Conservation (phyloP, 1,140 invertebrate species). For the Scaptomyza graminum region DNA sequence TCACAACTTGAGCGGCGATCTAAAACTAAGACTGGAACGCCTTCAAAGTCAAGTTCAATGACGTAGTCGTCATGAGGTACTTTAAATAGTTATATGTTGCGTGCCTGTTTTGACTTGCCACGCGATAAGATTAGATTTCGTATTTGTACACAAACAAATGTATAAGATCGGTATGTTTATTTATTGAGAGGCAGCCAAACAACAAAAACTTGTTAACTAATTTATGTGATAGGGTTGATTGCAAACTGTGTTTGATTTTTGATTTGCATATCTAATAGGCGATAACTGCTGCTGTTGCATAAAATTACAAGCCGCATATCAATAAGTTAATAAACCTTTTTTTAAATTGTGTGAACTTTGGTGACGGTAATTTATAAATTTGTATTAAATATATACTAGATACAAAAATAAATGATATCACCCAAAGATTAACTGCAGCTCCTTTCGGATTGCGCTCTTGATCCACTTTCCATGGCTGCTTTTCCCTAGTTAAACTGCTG, state of each 20-base stretch:
- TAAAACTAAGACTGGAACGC: conserved; percentile 37
- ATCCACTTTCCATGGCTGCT: conserved; percentile 32
- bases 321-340: conserved; percentile 9
- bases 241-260: conserved; percentile 19
- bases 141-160: conserved; percentile 3
- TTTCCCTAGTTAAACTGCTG: conserved; percentile 34
- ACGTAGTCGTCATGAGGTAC: conserved; percentile 42
- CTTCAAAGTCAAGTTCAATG: conserved; percentile 58
- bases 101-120: conserved; percentile 25
- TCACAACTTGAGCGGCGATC: conserved; percentile 47
- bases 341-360: conserved; percentile 19
- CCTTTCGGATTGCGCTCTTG: conserved; percentile 11
- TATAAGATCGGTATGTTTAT: too few relatives aligned
- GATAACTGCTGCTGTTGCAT: conserved; percentile 37
- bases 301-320: conserved; percentile 14
- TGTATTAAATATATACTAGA: neutral
- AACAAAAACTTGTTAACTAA: conserved; percentile 37
- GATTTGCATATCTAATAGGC: conserved; percentile 52
- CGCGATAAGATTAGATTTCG: conserved; percentile 42
- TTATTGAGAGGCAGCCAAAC: neutral
- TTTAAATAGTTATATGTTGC: conserved; percentile 32
- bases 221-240: conserved; percentile 43
- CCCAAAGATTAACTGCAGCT: neutral
- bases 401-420: neutral
- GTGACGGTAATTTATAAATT: neutral